A percentile compares a stretch with the other conserved stretches of the same genome.
phyloP scores from a whole-genome alignment of 2,113 vertebrate species.

The Azemiops feae region DNA sequence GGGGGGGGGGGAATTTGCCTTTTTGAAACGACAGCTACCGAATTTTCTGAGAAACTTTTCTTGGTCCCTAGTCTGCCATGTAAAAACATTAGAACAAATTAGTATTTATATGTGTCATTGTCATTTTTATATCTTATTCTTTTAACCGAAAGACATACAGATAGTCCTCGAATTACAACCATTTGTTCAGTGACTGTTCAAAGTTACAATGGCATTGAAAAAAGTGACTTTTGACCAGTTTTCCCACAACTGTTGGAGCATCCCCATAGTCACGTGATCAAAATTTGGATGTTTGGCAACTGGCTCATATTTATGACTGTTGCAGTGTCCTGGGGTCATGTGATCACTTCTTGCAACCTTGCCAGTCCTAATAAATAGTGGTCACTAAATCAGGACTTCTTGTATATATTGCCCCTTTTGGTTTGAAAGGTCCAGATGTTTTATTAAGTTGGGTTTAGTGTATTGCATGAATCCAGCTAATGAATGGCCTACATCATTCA shows the following conservation, averaged over 20 bases:
- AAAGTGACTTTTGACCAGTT: not conserved
- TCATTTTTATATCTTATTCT: not conserved
- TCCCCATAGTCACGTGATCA: too few species aligned
- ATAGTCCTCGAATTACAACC: not conserved
- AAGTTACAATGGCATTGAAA: not conserved
- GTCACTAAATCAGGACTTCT: not conserved
- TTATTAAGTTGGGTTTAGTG: not conserved
- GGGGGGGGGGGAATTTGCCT: not conserved
- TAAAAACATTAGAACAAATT: not conserved
- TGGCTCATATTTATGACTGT: too few species aligned
- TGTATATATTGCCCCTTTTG: not conserved
- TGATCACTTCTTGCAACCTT: too few species aligned
- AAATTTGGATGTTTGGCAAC: too few species aligned
- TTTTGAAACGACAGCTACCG: not conserved
- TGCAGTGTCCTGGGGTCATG: too few species aligned
- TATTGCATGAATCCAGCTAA: not conserved
- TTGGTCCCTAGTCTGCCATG: conserved; percentile 24
- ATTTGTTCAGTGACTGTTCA: not conserved
- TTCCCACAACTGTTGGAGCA: not conserved
- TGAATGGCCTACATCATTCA: not conserved
- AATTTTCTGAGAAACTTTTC: conserved; percentile 22
- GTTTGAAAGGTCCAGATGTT: not conserved
- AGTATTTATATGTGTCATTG: not conserved
- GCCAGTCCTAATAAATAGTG: not conserved
- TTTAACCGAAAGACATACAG: not conserved